A percentile compares a stretch with the other conserved stretches of the same genome.
These are phyloP conservation scores for Diadumene lineata DNA, from an alignment of 92 coral and sea anemone species.

Conservation along the genomic window DNA sequence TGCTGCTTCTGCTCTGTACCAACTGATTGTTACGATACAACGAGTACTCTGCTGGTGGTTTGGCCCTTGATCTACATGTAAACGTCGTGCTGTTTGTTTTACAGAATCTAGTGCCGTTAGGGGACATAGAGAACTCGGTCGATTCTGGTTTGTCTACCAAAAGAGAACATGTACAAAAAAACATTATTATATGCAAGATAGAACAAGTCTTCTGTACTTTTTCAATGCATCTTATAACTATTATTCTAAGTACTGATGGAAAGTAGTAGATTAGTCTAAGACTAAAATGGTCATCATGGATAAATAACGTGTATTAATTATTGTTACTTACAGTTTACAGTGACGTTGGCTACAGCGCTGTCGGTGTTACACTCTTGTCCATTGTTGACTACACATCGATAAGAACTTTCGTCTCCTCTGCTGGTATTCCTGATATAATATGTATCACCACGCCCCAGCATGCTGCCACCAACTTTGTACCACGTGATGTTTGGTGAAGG, in stretches of 20 bases:
- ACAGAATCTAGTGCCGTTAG: conserved; percentile 4
- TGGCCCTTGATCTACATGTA: conserved; percentile 44
- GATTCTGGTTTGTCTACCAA: conserved; percentile 5
- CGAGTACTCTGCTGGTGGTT: conserved; percentile 31
- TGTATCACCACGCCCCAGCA: not conserved
- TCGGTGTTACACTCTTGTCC: conserved; percentile 27
- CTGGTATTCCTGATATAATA: not conserved
- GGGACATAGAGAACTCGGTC: not conserved
- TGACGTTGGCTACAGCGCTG: not conserved
- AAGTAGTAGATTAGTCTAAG: too few relatives aligned
- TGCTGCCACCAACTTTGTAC: not conserved
- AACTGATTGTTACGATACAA: conserved; percentile 26
- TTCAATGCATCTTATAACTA: too few relatives aligned
- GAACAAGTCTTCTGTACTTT: too few relatives aligned
- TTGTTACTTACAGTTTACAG: not conserved
- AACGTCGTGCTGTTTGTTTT: conserved; percentile 10
- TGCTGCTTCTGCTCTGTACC: conserved; percentile 6
- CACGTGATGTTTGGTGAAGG: conserved; percentile 30
- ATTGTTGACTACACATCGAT: conserved; percentile 35
- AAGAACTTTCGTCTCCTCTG: conserved; percentile 1
- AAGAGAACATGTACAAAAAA: too few relatives aligned
- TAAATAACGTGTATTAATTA: too few relatives aligned
- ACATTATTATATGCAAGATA: too few relatives aligned
- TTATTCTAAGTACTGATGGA: too few relatives aligned
- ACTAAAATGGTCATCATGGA: too few relatives aligned